Conservation (phyloP, 2,113 vertebrate genomes). For the Cygnus atratus region DNA sequence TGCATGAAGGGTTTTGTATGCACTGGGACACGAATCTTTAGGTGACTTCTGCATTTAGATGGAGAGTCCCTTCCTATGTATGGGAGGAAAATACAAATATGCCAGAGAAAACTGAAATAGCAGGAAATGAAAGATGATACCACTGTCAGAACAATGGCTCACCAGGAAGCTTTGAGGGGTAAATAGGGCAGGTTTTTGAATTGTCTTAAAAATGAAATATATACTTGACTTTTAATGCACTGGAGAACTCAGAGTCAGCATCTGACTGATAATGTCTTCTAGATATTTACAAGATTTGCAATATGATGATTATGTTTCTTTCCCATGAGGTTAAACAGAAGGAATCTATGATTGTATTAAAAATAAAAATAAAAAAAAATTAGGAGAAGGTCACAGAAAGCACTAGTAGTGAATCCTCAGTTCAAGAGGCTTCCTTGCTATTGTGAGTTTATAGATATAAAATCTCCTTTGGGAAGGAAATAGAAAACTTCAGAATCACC, state of each 20-base stretch:
- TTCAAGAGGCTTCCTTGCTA: background rate
- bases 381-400: background rate
- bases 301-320: background rate
- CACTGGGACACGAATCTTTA: background rate
- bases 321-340: background rate
- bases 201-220: background rate
- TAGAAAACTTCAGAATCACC: background rate
- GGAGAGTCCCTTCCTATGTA: background rate
- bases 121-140: background rate
- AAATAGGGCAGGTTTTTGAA: background rate
- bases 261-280: background rate
- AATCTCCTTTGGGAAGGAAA: background rate
- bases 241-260: background rate
- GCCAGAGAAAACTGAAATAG: background rate
- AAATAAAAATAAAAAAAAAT: background rate
- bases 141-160: background rate
- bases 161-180: background rate
- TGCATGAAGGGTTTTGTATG: background rate
- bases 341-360: background rate
- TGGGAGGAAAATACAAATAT: background rate
- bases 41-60: background rate
- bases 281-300: background rate
- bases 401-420: background rate
- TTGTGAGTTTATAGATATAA: background rate
- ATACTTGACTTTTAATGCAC: background rate